A percentile compares a stretch with the other conserved stretches of the same genome.
Evolutionary conservation across 1,140 invertebrate species (phyloP).

Genomic region (Ceratosolen fusciceps): DNA sequence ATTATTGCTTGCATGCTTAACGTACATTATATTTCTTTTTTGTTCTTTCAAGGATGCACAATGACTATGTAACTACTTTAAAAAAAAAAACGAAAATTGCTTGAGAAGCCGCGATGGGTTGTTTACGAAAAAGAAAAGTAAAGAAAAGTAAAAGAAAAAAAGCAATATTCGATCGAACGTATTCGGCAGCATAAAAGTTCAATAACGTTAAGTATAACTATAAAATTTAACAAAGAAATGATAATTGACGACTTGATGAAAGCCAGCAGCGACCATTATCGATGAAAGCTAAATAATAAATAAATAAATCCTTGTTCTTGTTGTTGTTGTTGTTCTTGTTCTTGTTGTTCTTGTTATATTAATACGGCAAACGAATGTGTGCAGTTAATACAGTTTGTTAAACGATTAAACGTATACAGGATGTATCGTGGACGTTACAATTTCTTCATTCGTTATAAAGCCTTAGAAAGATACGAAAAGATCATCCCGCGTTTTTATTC

Average conservation of each 20-base stretch:
- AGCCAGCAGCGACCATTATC: constrained; percentile 72
- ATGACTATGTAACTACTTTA: constrained; percentile 72
- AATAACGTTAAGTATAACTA: constrained; percentile 42
- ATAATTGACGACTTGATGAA: constrained; percentile 60
- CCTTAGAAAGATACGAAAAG: constrained; percentile 15
- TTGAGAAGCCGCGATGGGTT: constrained; percentile 44
- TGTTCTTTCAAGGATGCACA: constrained; percentile 69
- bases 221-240: constrained; percentile 20
- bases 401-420: constrained; percentile 44
- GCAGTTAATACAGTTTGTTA: constrained; percentile 45
- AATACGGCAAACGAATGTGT: constrained; percentile 44
- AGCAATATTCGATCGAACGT: too few relatives aligned
- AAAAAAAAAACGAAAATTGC: constrained; percentile 56
- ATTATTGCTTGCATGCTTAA: constrained; percentile 67
- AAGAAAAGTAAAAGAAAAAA: constrained; percentile 29
- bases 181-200: too few relatives aligned
- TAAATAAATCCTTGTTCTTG: too few relatives aligned
- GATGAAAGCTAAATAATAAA: constrained; percentile 66
- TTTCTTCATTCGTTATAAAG: constrained; percentile 30
- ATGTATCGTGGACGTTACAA: constrained; percentile 43
- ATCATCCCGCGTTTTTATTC: constrained; percentile 30
- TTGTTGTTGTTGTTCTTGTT: too few relatives aligned
- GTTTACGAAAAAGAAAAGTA: constrained; percentile 44
- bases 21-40: constrained; percentile 60
- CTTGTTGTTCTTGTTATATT: constrained; percentile 43